A percentile compares a stretch with the other conserved stretches of the same genome.
phyloP scores from a whole-genome alignment of 1,140 invertebrate species.

The Drosophila santomea region DNA sequence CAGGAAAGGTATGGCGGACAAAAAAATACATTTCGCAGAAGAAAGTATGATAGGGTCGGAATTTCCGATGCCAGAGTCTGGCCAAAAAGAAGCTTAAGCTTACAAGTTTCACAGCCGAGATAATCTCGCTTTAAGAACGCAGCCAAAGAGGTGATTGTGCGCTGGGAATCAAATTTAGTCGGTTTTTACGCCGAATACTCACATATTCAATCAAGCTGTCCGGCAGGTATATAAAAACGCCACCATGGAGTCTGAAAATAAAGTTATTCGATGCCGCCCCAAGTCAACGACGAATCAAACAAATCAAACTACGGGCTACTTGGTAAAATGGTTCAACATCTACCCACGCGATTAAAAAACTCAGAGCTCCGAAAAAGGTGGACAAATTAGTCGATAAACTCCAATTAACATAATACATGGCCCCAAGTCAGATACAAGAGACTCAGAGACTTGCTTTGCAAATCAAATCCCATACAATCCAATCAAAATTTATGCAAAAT shows the following conservation, averaged over 20 bases:
- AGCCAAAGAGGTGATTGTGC: neutral
- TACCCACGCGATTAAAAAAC: constrained; percentile 45
- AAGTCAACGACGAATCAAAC: constrained; percentile 26
- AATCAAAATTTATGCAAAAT: constrained; percentile 72
- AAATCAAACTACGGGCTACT: constrained; percentile 52
- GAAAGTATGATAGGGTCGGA: constrained; percentile 25
- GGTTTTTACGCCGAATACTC: constrained; percentile 16
- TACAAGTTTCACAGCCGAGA: neutral
- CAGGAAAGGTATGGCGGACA: constrained; percentile 40
- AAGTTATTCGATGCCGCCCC: constrained; percentile 16
- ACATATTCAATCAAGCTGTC: constrained; percentile 30
- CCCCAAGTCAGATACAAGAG: constrained; percentile 1
- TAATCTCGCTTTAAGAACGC: constrained; percentile 19
- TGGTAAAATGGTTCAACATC: constrained; percentile 49
- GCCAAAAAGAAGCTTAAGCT: neutral
- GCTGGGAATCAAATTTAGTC: constrained; percentile 4
- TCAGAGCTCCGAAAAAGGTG: constrained; percentile 31
- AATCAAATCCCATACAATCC: constrained; percentile 45
- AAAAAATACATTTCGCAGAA: constrained; percentile 22
- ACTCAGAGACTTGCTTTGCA: constrained; percentile 45
- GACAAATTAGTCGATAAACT: constrained; percentile 43
- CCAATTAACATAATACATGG: constrained; percentile 42
- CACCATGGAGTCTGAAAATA: constrained; percentile 41
- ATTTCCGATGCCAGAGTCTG: constrained; percentile 17
- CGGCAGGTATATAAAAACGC: constrained; percentile 23